Evolutionary conservation across 2,888 invertebrate species (phyloP), one percentile per base, ranked within the genome.

Genomic region (Tortrix viridana): DNA sequence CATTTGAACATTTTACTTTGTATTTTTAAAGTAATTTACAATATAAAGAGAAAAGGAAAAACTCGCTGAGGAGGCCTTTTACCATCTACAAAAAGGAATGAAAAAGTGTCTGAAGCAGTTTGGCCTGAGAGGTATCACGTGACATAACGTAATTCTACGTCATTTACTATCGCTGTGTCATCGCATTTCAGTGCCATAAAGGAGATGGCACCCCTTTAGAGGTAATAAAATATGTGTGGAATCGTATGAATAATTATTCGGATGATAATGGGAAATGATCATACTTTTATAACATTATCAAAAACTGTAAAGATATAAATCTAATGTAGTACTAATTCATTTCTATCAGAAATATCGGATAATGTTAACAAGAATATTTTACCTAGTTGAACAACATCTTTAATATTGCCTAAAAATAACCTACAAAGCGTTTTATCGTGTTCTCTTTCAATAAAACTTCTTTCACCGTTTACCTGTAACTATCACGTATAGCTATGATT

Each of bases 81-180:
- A n/a, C 48, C 20, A 37, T 32, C 6, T 50, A 37, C 2, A 41
- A 41, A 38, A 41, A 41, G 41, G 12, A 32, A 32, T 12, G 32
- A 12, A 32, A 32, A 32, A 32, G 32, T 32, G 9, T 1, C 32
- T 32, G 26, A 32, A 32, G 32, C 12, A 16, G 41, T n/a, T 5
- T n/a, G 2, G 41, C 26, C 23, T 14, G 53, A 23, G 7, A 26
- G 12, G 18, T 60, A 46, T 61, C 49, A 55, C 43, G 14, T 44
- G 44, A 61, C 22, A 37, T 49, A 43, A 61, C 41, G 26, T 55
- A 49, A 55, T 18, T 50, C 18, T 47, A 56, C 46, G 50, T 50
- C 44, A 50, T 62, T 61, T 56, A 50, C 56, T 56, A 56, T 50
- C 56, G 22, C 44, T 19, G 18, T 50, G 50, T 62, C 56, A 46